These are phyloP conservation scores for Formica exsecta DNA, from an alignment of 1,140 invertebrate genomes.

Conservation along the genomic window DNA sequence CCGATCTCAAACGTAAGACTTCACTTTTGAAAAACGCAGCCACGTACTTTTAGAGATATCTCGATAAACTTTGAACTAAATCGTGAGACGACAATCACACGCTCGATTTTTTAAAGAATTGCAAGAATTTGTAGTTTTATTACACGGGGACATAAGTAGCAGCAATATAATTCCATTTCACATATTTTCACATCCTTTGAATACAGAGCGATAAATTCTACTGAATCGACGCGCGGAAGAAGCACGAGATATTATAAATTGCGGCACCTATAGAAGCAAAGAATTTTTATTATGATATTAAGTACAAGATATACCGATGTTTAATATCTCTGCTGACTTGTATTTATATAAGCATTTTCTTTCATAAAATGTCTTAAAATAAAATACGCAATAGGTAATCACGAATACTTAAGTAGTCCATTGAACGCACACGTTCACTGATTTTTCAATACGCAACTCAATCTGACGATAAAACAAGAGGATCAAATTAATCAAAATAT, in stretches of 20 bases:
- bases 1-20: conserved; percentile 9
- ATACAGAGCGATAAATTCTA: neutral
- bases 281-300: neutral
- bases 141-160: neutral
- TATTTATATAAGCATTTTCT: neutral
- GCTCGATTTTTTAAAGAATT: neutral
- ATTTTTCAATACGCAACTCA: too few relatives aligned
- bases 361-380: neutral
- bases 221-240: neutral
- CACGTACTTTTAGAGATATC: too few relatives aligned
- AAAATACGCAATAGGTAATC: neutral
- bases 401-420: too few relatives aligned
- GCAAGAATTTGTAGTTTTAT: neutral
- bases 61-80: neutral
- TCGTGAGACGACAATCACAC: neutral
- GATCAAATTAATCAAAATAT: too few relatives aligned
- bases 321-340: neutral
- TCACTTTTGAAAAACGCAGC: neutral
- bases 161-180: neutral
- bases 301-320: neutral
- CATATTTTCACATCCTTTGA: neutral
- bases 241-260: neutral
- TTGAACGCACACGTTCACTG: too few relatives aligned
- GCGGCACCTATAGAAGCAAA: neutral
- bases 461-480: too few relatives aligned